phyloP scores from a whole-genome alignment of 1,140 invertebrate genomes.

The fruit fly (Drosophila melanogaster) region DNA sequence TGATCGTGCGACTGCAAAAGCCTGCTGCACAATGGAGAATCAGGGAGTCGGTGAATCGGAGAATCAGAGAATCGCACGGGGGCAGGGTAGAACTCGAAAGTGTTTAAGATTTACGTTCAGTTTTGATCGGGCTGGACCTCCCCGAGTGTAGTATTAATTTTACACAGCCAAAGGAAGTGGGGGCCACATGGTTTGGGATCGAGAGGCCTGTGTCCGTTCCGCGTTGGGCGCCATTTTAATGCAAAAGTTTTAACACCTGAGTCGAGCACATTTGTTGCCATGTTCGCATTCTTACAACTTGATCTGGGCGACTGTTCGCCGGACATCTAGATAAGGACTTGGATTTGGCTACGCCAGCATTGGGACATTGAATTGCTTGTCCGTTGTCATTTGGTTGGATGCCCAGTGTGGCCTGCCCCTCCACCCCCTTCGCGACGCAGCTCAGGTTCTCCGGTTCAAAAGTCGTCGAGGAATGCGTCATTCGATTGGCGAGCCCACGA shows the following conservation, averaged over 20 bases:
- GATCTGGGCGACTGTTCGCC: conserved; percentile 55
- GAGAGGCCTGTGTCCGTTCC: not conserved
- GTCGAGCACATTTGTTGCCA: conserved; percentile 63
- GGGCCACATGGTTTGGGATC: conserved; percentile 1
- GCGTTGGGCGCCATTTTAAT: conserved; percentile 70
- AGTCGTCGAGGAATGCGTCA: conserved; percentile 63
- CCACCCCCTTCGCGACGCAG: too few relatives aligned
- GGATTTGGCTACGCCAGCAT: conserved; percentile 2
- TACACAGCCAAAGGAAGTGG: conserved; percentile 19
- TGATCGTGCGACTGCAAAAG: conserved; percentile 73
- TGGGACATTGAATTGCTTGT: conserved; percentile 31
- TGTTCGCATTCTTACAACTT: conserved; percentile 77
- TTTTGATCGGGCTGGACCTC: conserved; percentile 82
- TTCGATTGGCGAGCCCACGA: conserved; percentile 37
- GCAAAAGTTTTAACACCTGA: conserved; percentile 71
- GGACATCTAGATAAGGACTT: conserved; percentile 73
- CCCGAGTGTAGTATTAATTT: conserved; percentile 76
- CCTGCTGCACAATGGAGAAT: conserved; percentile 39
- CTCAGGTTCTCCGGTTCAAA: conserved; percentile 37
- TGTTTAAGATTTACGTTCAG: conserved; percentile 82
- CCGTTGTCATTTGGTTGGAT: conserved; percentile 48
- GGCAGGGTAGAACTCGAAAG: conserved; percentile 27
- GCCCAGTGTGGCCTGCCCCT: conserved; percentile 11
- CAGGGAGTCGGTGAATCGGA: conserved; percentile 2
- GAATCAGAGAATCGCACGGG: not conserved